phyloP scores from a whole-genome alignment of 2,888 invertebrate genomes.

The Catocala nupta region DNA sequence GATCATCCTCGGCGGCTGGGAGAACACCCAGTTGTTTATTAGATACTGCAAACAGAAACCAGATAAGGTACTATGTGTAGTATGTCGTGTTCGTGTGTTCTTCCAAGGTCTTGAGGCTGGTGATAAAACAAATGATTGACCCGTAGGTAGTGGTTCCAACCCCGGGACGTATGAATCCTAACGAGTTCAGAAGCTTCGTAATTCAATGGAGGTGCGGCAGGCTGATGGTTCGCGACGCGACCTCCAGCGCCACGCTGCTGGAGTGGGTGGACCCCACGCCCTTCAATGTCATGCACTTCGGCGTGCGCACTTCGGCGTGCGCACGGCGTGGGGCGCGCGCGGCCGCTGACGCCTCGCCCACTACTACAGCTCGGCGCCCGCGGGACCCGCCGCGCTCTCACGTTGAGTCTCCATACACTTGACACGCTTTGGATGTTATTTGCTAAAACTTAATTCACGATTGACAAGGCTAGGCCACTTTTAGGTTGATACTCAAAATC shows the following conservation, averaged over 20 bases:
- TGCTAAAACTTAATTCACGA: slow-evolving; percentile 54
- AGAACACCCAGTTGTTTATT: slow-evolving; percentile 89
- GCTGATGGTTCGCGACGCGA: slow-evolving; percentile 80
- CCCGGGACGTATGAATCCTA: slow-evolving; percentile 85
- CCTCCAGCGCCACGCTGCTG: slow-evolving; percentile 84
- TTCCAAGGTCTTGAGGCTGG: slow-evolving; percentile 29
- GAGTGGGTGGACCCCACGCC: slow-evolving; percentile 89
- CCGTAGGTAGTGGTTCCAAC: slow-evolving; percentile 87
- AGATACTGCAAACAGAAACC: slow-evolving; percentile 89
- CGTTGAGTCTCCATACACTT: slow-evolving; percentile 73
- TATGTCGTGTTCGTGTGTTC: slow-evolving; percentile 54
- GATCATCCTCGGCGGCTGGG: slow-evolving; percentile 90
- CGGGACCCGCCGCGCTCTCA: slow-evolving; percentile 53
- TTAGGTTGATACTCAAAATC: slow-evolving; percentile 41
- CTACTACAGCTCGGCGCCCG: slow-evolving; percentile 64
- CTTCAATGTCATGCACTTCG: slow-evolving; percentile 87
- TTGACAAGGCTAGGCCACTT: slow-evolving; percentile 22
- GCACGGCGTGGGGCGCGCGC: slow-evolving; percentile 89
- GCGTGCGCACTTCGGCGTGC: slow-evolving; percentile 89
- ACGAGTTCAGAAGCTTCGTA: slow-evolving; percentile 86
- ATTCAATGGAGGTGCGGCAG: slow-evolving; percentile 87
- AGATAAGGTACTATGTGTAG: slow-evolving; percentile 86
- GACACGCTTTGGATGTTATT: slow-evolving; percentile 69
- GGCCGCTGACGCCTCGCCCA: slow-evolving; percentile 88
- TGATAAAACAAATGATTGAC: slow-evolving; percentile 44